These are phyloP conservation scores for Rhingia rostrata DNA, from an alignment of 2,888 invertebrate species.

Conservation along the genomic window DNA sequence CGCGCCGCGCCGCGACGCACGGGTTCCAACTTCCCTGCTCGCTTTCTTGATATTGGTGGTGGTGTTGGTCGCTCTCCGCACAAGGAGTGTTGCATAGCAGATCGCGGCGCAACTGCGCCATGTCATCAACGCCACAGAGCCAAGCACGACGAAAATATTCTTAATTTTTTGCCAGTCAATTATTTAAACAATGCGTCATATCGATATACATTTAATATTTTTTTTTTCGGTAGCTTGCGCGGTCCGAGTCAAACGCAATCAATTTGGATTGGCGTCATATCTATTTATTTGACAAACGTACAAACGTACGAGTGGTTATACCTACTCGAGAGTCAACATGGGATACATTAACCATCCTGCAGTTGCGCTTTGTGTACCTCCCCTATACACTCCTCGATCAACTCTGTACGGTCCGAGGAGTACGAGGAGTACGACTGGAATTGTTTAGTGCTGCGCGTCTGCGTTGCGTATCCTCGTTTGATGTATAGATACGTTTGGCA, in stretches of 20 bases:
- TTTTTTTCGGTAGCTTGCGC: constrained; percentile 35
- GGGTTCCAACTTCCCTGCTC: background rate
- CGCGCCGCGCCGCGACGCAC: constrained; percentile 6
- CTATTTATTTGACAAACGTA: constrained; percentile 43
- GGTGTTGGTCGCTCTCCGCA: constrained; percentile 1
- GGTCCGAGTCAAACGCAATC: constrained; percentile 66
- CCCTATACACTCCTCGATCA: constrained; percentile 5
- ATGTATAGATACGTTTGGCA: constrained; percentile 49
- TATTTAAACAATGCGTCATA: constrained; percentile 81
- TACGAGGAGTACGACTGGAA: background rate
- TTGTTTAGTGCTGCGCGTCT: constrained; percentile 36
- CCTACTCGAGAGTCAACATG: constrained; percentile 5
- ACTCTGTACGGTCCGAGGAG: background rate
- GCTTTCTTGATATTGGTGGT: too few species aligned
- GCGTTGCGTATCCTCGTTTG: constrained; percentile 34
- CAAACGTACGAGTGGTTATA: background rate
- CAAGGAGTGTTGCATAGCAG: constrained; percentile 61
- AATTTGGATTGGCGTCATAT: constrained; percentile 69
- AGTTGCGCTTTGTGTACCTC: constrained; percentile 46
- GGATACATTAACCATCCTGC: constrained; percentile 28
- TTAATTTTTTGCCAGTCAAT: constrained; percentile 74
- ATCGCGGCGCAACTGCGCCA: constrained; percentile 65
- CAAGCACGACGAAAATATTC: constrained; percentile 61
- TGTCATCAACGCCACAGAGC: constrained; percentile 71
- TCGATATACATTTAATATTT: constrained; percentile 83